Evolutionary conservation across 2,113 vertebrate species (phyloP), one percentile per base, ranked within the genome.

Genomic region (Tenebrosternarchus preto): DNA sequence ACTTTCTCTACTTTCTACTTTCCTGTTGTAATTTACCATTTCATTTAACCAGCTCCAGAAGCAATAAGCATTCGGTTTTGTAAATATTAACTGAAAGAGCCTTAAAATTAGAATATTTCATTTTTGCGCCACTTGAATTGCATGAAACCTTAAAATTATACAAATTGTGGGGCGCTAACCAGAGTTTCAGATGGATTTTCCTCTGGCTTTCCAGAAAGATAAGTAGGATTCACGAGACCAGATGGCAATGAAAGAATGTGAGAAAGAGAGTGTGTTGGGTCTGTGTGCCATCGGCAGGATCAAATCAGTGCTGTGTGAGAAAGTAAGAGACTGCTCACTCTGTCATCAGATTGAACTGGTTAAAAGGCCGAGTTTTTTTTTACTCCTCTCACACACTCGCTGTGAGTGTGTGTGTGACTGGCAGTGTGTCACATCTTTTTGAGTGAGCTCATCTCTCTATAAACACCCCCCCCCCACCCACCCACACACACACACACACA

Each of bases 341-440:
- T n/a, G 75, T 59, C 25, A 59, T 59, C 61, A 68, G 33, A 66
- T 33, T 67, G 25, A 24, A 29, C 69, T 24, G 25, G 31, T 66
- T 72, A 68, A 76, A 82, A 78, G 61, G 50, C 69, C 60, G 50
- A 43, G 64, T 73, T 56, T 7, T 60, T 29, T 56, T 80, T 80
- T 50, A 36, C 64, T 64, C 59, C 59, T 8, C 22, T 29, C 61
- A 22, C 69, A 36, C 57, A 79, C 39, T 50, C 39, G 8, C 20
- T 72, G 27, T 19, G 2, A 33, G 57, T 22, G 67, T 64, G 61
- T 64, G 25, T 64, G 25, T 64, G 27, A 6, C 27, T 64, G 61
- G 16, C 27, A 31, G 36, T 57, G 64, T 24, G 31, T 69, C 17
- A 9, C 39, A 9, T 9, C 39, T 7, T 43, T 7, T 43, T 9